phyloP scores from a whole-genome alignment of 2,113 vertebrate species.

The Myrmecophaga tridactyla region DNA sequence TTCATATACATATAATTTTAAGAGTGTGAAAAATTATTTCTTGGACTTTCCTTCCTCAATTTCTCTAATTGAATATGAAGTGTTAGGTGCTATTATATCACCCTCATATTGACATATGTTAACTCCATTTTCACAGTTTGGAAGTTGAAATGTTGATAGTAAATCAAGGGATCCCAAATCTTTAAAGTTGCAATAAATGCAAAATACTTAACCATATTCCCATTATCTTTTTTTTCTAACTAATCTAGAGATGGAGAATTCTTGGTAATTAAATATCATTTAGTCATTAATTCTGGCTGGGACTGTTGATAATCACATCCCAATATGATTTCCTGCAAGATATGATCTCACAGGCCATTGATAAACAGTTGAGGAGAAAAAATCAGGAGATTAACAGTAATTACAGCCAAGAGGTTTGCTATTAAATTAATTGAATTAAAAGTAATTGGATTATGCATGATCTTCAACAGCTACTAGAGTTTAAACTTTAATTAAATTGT shows the following conservation, averaged over 20 bases:
- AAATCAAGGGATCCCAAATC: constrained; percentile 19
- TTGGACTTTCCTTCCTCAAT: background rate
- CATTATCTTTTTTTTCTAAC: constrained; percentile 46
- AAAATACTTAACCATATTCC: background rate
- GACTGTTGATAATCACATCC: constrained; percentile 77
- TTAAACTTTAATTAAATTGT: constrained; percentile 85
- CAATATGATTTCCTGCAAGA: constrained; percentile 81
- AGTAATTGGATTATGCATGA: constrained; percentile 84
- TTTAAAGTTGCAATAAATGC: background rate
- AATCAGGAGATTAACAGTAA: constrained; percentile 81
- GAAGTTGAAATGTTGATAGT: background rate
- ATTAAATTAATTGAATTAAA: constrained; percentile 84
- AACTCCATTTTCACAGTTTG: background rate
- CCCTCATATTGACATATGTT: background rate
- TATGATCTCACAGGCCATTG: constrained; percentile 77
- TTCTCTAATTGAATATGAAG: background rate
- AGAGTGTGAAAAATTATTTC: background rate
- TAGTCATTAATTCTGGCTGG: constrained; percentile 73
- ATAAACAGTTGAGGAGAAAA: constrained; percentile 81
- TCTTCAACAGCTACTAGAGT: constrained; percentile 79
- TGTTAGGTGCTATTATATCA: background rate
- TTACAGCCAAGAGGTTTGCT: constrained; percentile 81
- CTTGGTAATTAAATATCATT: constrained; percentile 71
- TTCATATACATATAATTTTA: background rate
- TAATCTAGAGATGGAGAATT: constrained; percentile 24